Base-by-base conservation (phyloP, 2,113 vertebrate genomes). In the Podiceps cristatus region DNA sequence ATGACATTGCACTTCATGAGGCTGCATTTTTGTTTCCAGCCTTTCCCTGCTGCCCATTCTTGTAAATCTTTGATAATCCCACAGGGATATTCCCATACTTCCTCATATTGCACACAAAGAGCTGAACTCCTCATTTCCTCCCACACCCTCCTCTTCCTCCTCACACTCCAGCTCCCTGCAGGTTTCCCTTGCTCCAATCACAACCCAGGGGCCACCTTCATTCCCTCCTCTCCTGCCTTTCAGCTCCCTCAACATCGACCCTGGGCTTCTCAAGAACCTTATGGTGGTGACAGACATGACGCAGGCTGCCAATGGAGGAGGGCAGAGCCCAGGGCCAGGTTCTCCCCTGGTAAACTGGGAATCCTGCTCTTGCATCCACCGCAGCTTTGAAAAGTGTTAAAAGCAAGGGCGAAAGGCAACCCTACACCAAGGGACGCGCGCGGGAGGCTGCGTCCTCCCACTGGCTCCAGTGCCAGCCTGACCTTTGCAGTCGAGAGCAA, bases 1-100 rank as follows among this genome's bases (percentile, higher is more conserved):
- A 72, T 75, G 58, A 73, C 44, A 42, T 16, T 72, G 53, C n/a
- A 81, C 52, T 78, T 40, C 31, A 75, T 82, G 80, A 81, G 40
- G 13, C 59, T 92, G 82, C 53, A 14, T 31, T 93, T 95, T 62
- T 59, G 27, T 60, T 74, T 52, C 49, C 64, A 97, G 47, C 35
- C 76, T 81, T 80, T 89, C 68, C 56, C 44, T 4, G 1, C 45
- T 67, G 88, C 47, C 52, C 27, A 2, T 81, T 81, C 74, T 79
- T 87, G 91, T 72, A 88, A 92, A 84, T 72, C 9, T 72, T 42
- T 37, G 77, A 78, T 68, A 92, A 89, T 88, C 76, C 64, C 8
- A 6, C 58, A 45, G 77, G 89, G 80, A 73, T 82, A 89, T 78
- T 91, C 91, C 86, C 73, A 64, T 53, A 96, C 86, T 96, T 97